These are phyloP conservation scores for Zaprionus capensis DNA, from an alignment of 1,140 invertebrate species.

Conservation along the genomic window DNA sequence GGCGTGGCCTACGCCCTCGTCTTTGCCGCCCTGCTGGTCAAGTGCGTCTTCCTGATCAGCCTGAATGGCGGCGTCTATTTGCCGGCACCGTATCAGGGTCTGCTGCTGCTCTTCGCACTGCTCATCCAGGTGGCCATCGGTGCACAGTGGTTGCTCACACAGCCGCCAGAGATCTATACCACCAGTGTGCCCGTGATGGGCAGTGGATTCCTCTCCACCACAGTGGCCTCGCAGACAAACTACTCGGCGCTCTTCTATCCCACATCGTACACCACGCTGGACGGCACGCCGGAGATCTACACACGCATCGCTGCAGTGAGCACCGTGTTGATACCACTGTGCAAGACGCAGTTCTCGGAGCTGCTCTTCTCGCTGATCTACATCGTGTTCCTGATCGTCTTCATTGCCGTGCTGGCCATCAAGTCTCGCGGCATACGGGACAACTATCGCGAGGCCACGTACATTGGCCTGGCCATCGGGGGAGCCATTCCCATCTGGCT, in stretches of 20 bases:
- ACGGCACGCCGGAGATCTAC: conserved; percentile 74
- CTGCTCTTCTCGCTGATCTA: conserved; percentile 92
- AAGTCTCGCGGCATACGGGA: conserved; percentile 94
- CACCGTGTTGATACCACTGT: conserved; percentile 85
- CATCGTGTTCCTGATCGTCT: conserved; percentile 91
- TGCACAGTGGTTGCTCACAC: conserved; percentile 92
- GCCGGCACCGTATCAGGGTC: conserved; percentile 95
- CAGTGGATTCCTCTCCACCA: conserved; percentile 68
- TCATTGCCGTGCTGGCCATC: conserved; percentile 93
- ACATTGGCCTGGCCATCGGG: conserved; percentile 94
- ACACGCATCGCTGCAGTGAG: conserved; percentile 73
- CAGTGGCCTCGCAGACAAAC: conserved; percentile 69
- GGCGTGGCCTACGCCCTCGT: conserved; percentile 95
- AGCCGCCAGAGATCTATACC: conserved; percentile 88
- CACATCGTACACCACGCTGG: conserved; percentile 69
- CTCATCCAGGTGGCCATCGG: conserved; percentile 95
- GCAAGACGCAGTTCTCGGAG: conserved; percentile 88
- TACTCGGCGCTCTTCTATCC: conserved; percentile 80
- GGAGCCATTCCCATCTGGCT: conserved; percentile 94
- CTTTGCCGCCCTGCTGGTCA: conserved; percentile 95
- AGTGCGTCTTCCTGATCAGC: conserved; percentile 96
- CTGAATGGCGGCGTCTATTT: conserved; percentile 96
- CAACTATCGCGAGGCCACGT: conserved; percentile 95
- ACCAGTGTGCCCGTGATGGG: conserved; percentile 81
- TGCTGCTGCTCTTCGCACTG: conserved; percentile 95